phyloP scores from a whole-genome alignment of 2,888 invertebrate genomes.

The Lasioglossum leucozonium region DNA sequence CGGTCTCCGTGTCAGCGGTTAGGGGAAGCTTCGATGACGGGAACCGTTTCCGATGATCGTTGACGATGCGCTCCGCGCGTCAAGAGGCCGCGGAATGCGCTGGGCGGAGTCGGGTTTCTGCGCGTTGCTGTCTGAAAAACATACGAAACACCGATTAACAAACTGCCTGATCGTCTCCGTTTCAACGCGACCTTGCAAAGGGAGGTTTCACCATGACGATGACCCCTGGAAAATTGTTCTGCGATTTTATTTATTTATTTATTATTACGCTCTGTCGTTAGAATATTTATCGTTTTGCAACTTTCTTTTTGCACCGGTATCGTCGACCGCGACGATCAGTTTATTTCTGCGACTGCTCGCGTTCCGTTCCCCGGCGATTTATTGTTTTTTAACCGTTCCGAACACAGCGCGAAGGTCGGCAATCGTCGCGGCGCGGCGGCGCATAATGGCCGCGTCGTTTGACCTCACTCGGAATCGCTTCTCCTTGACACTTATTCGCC shows the following conservation, averaged over 20 bases:
- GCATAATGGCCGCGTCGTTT: not conserved
- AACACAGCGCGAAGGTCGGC: conserved; percentile 12
- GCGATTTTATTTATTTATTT: too few species aligned
- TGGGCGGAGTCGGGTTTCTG: conserved; percentile 3
- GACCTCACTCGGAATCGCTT: not conserved
- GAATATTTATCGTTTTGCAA: not conserved
- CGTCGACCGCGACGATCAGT: not conserved
- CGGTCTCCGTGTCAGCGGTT: conserved; percentile 30
- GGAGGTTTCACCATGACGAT: not conserved
- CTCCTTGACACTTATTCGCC: not conserved
- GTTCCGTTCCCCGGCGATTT: not conserved
- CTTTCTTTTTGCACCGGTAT: not conserved
- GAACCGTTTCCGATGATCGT: conserved; percentile 26
- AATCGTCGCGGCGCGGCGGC: not conserved
- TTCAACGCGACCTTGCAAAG: not conserved
- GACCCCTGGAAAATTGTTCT: not conserved
- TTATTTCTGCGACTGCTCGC: not conserved
- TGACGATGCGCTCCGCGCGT: conserved; percentile 10
- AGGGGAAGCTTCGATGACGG: conserved; percentile 16
- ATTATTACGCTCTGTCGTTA: not conserved
- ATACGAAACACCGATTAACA: not conserved
- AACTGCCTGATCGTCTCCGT: not conserved
- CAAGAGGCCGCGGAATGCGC: conserved; percentile 26
- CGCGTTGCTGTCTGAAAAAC: conserved; percentile 58
- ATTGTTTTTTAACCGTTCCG: conserved; percentile 24